phyloP scores from a whole-genome alignment of 2,797 vertebrate species.

The Euthynnus affinis region DNA sequence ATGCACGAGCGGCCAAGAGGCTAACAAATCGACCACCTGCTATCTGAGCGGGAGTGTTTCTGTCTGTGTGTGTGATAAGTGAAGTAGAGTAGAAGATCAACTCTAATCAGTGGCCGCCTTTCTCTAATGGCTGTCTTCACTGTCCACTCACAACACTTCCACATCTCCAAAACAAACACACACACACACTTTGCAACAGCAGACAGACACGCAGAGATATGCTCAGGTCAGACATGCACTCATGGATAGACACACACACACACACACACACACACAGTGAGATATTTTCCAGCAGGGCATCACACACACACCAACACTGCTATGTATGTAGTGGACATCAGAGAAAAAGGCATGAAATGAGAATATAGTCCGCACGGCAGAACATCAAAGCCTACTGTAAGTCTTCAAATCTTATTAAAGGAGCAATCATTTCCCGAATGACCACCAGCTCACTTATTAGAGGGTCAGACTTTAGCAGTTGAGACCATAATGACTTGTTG shows the following conservation, averaged over 20 bases:
- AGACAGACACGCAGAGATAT: slow-evolving; percentile 22
- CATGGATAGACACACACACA: slow-evolving; percentile 3
- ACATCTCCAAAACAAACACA: slow-evolving; percentile 77
- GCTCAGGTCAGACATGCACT: not conserved
- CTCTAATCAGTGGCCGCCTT: slow-evolving; percentile 64
- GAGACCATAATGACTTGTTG: not conserved
- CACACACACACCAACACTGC: not conserved
- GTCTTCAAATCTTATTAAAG: not conserved
- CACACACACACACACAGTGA: not conserved
- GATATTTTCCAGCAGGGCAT: no score
- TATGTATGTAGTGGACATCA: not conserved
- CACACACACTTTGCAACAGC: slow-evolving; percentile 14
- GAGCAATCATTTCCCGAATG: not conserved
- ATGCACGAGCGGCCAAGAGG: not conserved
- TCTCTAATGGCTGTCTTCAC: slow-evolving; percentile 64
- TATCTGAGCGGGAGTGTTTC: slow-evolving; percentile 49
- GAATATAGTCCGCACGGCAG: no score
- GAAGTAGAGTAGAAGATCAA: slow-evolving; percentile 63
- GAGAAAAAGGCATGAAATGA: no score
- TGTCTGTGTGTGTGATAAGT: slow-evolving; percentile 59
- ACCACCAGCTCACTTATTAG: not conserved
- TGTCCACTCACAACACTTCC: slow-evolving; percentile 49
- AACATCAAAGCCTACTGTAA: no score
- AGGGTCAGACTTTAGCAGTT: not conserved
- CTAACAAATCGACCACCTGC: slow-evolving; percentile 45